A percentile compares a stretch with the other conserved stretches of the same genome.
phyloP scores from a whole-genome alignment of 2,113 vertebrate genomes.

The Centropus bengalensis region DNA sequence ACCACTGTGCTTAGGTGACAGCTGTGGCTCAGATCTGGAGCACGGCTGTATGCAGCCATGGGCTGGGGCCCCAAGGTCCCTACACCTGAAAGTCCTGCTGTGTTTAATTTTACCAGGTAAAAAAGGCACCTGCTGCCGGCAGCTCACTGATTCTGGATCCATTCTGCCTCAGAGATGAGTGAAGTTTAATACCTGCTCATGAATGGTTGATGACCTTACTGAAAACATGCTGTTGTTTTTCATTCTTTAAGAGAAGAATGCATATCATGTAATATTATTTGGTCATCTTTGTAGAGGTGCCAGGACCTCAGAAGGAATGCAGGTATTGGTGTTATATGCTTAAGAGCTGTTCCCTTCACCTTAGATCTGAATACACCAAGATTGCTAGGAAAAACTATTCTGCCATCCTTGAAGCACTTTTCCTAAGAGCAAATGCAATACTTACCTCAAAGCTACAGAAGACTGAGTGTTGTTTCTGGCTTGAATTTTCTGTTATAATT shows the following conservation, averaged over 20 bases:
- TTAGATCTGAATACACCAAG: neutral
- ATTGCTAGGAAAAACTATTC: neutral
- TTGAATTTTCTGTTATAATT: neutral
- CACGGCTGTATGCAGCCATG: rapidly evolving
- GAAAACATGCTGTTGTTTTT: neutral
- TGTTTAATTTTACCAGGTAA: neutral
- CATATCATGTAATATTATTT: rapidly evolving
- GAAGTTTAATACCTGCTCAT: neutral
- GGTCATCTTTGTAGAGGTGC: neutral
- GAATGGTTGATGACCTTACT: neutral
- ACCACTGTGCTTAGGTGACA: too few relatives aligned
- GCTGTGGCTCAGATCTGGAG: neutral
- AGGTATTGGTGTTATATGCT: neutral
- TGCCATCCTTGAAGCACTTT: neutral
- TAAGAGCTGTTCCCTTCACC: neutral
- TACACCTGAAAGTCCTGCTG: neutral
- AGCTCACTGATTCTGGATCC: neutral
- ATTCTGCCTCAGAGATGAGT: neutral
- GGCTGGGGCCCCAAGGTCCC: rapidly evolving
- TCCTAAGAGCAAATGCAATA: neutral
- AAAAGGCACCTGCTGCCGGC: neutral
- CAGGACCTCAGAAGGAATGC: neutral
- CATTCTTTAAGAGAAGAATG: neutral
- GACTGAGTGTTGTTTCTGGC: neutral
- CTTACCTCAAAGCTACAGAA: neutral